Evolutionary conservation across 2,113 vertebrate species (phyloP).

Genomic region (Girardinichthys multiradiatus): DNA sequence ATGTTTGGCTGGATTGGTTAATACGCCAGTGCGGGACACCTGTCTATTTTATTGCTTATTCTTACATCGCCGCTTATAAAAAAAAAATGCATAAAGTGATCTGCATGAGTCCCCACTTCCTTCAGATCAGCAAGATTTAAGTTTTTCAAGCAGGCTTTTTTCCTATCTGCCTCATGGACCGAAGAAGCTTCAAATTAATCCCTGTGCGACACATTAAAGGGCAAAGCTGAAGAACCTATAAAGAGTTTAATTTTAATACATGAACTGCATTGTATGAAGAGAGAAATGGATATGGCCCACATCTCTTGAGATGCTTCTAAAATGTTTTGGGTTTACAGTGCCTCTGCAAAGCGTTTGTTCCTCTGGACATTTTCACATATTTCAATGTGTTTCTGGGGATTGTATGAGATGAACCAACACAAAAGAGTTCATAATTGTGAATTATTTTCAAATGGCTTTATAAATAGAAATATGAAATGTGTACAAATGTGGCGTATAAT

Average conservation of each 20-base stretch:
- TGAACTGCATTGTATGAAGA: neutral
- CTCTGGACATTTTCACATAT: neutral
- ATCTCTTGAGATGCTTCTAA: conserved; percentile 1
- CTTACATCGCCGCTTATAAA: neutral
- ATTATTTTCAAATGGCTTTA: neutral
- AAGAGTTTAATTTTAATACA: neutral
- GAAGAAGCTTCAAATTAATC: conserved; percentile 6
- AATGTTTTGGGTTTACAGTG: neutral
- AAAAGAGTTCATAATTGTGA: no score
- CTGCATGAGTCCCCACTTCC: neutral
- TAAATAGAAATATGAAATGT: neutral
- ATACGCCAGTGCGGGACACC: neutral
- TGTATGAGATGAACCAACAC: neutral
- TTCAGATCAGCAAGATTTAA: conserved; percentile 1
- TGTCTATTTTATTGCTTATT: neutral
- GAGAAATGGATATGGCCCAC: neutral
- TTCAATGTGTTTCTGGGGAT: neutral
- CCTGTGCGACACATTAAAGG: conserved; percentile 1
- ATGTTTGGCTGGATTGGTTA: neutral
- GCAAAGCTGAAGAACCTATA: conserved; percentile 21
- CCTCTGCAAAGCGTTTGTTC: neutral
- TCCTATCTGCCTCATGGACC: neutral
- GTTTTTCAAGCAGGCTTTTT: neutral
- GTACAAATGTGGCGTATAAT: neutral
- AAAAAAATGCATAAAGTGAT: conserved; percentile 15